Percentiles rank a stretch among this genome's conserved stretches.
Conservation (phyloP, 2,888 invertebrate genomes). For the Eupelmus urozonus region DNA sequence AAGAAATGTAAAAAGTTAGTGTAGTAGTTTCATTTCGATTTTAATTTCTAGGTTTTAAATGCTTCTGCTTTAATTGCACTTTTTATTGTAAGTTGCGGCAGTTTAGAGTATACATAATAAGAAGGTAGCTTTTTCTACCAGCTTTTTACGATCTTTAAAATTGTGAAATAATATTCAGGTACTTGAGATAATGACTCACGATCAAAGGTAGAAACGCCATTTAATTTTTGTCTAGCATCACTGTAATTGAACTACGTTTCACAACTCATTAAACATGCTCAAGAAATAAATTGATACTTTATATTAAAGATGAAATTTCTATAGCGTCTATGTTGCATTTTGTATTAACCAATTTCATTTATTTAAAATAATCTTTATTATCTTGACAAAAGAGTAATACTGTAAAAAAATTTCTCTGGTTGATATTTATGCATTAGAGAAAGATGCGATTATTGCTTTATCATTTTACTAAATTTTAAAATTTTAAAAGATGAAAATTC, state of each 20-base stretch:
- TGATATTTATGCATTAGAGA: too few species aligned
- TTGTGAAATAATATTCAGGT: neutral
- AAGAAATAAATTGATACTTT: too few species aligned
- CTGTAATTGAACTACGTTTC: neutral
- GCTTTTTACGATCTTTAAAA: neutral
- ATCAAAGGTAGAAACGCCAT: neutral
- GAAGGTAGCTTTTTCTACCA: neutral
- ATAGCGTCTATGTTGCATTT: too few species aligned
- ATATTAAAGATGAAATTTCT: too few species aligned
- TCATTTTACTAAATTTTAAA: too few species aligned
- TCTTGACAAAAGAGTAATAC: too few species aligned
- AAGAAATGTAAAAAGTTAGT: neutral
- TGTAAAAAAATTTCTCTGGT: too few species aligned
- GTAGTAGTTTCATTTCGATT: neutral
- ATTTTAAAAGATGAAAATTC: too few species aligned
- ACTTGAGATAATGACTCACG: neutral
- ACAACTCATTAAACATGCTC: too few species aligned
- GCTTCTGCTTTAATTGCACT: neutral
- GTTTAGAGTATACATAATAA: neutral
- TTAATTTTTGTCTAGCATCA: neutral
- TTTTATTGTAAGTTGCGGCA: neutral
- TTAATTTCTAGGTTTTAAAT: constrained; percentile 3
- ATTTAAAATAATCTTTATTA: too few species aligned
- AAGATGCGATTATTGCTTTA: too few species aligned
- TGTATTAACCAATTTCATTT: too few species aligned